These are phyloP conservation scores for Chironomus striatipennis DNA, from an alignment of 1,140 invertebrate species.

Conservation along the genomic window DNA sequence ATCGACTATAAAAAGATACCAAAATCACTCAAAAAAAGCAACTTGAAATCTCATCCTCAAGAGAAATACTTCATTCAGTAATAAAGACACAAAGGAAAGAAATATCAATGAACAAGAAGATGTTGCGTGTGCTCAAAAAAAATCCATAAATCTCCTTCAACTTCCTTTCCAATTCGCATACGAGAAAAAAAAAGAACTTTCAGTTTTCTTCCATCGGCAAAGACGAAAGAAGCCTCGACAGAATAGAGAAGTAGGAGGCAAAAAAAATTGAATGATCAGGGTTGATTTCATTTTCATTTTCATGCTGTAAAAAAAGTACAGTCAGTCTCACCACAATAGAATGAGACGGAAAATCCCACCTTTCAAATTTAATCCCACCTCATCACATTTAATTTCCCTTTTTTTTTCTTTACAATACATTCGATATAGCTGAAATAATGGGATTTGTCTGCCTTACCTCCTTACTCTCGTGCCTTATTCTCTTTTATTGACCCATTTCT, in stretches of 20 bases:
- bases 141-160: neutral
- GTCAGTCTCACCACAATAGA: neutral
- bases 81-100: neutral
- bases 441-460: neutral
- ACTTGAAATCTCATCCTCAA: no score
- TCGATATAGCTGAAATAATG: neutral
- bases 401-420: neutral
- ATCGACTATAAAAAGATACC: no score
- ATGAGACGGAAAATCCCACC: conserved; percentile 11
- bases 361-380: conserved; percentile 8
- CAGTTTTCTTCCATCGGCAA: no score
- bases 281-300: neutral
- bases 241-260: neutral
- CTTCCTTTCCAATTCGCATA: neutral
- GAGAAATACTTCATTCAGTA: no score
- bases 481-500: neutral
- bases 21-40: no score
- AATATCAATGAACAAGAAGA: neutral
- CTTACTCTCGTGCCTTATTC: neutral
- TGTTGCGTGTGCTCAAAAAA: neutral
- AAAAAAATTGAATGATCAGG: conserved; percentile 10
- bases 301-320: no score
- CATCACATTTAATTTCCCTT: conserved; percentile 13
- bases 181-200: no score
- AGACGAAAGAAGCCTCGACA: no score